Base-by-base conservation (phyloP, 2,888 invertebrate species). In the Odiellus spinosus region DNA sequence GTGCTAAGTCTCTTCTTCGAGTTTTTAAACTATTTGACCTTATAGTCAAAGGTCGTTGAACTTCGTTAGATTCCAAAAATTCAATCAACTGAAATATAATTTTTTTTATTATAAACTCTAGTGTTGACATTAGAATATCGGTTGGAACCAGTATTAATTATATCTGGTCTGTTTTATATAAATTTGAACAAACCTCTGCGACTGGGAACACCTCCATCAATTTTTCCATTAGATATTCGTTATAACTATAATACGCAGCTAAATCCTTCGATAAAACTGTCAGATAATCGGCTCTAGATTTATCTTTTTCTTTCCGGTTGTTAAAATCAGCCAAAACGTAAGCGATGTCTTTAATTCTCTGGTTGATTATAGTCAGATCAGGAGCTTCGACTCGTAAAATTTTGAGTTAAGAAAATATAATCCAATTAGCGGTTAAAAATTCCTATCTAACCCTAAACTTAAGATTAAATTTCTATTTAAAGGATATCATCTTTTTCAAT, bases 31-130 rank as follows among this genome's bases (percentile, higher is more conserved):
- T 90, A 63, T 99, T 98, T 1, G 93, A 86, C 50, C 98, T 75
- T 52, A 99, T 85, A 0, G 96, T 98, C 21, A 96, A 72, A 1
- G 98, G 98, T 49, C 98, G 74, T 48, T 87, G 81, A 6, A 83
- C 78, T 72, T 99, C 96, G 64, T 90, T 93, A 0, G 96, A 84
- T 71, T 99, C 98, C 46, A 99, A 69, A 67, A 88, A 93, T 63
- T 96, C 91, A 54, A 91, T 71, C 14, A 96, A 71, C 68, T 71
- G 53, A 39, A 55, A 48, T 26, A 26, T 26, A 26, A 26, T 26
- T 12, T 12, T 12, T 21, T 2, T 11, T 42, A 19, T 10, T 35
- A 15, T 21, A 40, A 11, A 34, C 14, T 3, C n/a, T n/a, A n/a
- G n/a, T n/a, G n/a, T n/a, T n/a, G n/a, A n/a, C n/a, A n/a, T n/a